Conservation (phyloP, 1,140 invertebrate species). For the Steinernema khuongi region DNA sequence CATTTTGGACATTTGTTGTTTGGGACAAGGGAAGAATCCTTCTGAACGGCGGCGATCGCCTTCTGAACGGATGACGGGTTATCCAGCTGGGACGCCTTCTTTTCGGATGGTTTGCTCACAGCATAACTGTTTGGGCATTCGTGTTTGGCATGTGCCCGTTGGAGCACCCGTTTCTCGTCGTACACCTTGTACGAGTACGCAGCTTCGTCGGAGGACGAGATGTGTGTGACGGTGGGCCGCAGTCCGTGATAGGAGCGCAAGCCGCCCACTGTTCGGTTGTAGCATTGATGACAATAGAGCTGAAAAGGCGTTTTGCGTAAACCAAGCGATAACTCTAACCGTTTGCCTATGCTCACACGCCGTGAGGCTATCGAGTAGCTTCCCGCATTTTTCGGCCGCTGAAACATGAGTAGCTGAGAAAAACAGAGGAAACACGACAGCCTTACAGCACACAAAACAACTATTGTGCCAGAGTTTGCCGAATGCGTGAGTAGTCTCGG, state of each 20-base stretch:
- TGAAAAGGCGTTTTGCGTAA: background rate
- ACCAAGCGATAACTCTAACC: conserved; percentile 8
- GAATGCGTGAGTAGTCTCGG: conserved; percentile 64
- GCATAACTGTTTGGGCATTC: background rate
- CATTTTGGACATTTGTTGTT: conserved; percentile 74
- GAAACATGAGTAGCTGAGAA: conserved; percentile 19
- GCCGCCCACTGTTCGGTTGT: background rate
- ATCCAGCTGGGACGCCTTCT: background rate
- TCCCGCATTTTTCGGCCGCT: conserved; percentile 54
- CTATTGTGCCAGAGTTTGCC: conserved; percentile 64
- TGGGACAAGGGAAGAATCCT: background rate
- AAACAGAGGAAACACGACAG: conserved; percentile 13
- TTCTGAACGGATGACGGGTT: too few relatives aligned
- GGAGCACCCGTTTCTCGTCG: background rate
- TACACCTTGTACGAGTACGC: background rate
- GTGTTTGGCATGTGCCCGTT: background rate
- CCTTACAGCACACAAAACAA: conserved; percentile 66
- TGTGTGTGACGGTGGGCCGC: background rate
- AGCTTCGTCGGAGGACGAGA: background rate
- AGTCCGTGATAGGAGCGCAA: background rate
- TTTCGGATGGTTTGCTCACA: background rate
- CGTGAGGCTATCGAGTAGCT: conserved; percentile 33
- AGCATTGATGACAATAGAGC: conserved; percentile 18
- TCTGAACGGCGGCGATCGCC: background rate
- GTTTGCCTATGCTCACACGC: background rate